Base-by-base conservation (phyloP, 2,888 invertebrate genomes). In the Harmothoe impar region DNA sequence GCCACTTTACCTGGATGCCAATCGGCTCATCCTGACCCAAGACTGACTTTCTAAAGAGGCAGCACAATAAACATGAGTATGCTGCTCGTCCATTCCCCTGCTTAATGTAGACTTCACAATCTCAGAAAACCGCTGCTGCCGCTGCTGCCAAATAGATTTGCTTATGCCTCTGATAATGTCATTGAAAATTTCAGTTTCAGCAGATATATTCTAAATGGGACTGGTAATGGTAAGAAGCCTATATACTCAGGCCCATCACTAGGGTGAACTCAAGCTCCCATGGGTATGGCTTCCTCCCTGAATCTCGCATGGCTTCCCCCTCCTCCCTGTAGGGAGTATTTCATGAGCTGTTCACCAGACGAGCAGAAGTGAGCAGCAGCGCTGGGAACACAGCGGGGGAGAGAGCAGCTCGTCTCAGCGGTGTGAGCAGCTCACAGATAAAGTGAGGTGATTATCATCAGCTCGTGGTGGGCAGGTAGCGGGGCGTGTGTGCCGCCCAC, bases 401-500 rank as follows among this genome's bases (percentile, higher is more conserved):
- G 29, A 31, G 81, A 81, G 43, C 81, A 35, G 43, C 43, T 81
- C 33, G 20, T 81, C 81, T 81, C 77, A 25, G 29, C 62, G 23
- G 33, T 35, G 23, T 43, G 35, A 81, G 81, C 81, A 35, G 81
- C 81, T 81, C 81, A 81, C 35, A 35, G 81, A 81, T 81, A 43
- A n/a, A 81, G 43, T 35, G 43, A 25, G 23, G 35, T 81, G 81
- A 81, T 81, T 81, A 33, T 81, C 81, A 43, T 33, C n/a, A 33
- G 17, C 15, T 43, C 31, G 81, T 35, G 29, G 29, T 29, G 77
- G 77, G 77, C 81, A 43, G 81, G 81, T 81, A 81, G 81, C 5
- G 35, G 81, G 81, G 81, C 81, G 81, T 81, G 81, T n/a, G 81
- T n/a, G 81, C 81, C 23, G 17, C 81, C 81, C 35, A 25, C 43